Base-by-base conservation (phyloP, 2,888 invertebrate genomes). In the Griposia aprilina region DNA sequence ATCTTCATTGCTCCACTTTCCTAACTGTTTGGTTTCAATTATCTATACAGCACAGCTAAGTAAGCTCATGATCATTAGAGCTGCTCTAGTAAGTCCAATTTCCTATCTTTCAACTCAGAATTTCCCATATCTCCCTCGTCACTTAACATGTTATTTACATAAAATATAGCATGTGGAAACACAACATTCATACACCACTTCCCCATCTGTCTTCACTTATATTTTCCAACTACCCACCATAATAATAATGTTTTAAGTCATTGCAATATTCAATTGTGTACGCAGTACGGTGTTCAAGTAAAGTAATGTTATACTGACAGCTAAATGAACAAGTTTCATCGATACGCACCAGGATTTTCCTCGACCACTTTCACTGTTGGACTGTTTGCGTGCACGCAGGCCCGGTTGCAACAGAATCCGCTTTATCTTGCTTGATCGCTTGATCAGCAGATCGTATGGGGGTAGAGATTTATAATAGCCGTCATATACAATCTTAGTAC, bases 341-440 rank as follows among this genome's bases (percentile, higher is more conserved):
- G 83, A 68, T 78, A 78, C 79, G 69, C 69, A 89, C 81, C 88
- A 90, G 91, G 91, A 91, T 91, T 91, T 91, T 90, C 91, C 90
- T 90, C 76, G 72, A 88, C 80, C 59, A 91, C 91, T 91, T 91
- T 91, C 91, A 91, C 91, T 88, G 74, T 59, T 68, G 30, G 74
- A n/a, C 48, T 48, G 79, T 80, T 74, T 82, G 85, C 76, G 79
- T 75, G 72, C 59, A 77, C 79, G 71, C 71, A 48, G 69, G 71
- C 82, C 78, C 74, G 57, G 70, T 80, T 74, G 79, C 88, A 88
- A 88, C 82, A 85, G 77, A 89, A 80, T 88, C 77, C 73, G 76
- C 74, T 78, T 67, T 55, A 76, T 83, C 72, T 71, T 41, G 66
- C 62, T 76, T 48, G 30, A 59, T 65, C 72, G 66, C 66, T 78